Base-by-base conservation (phyloP, 2,888 invertebrate genomes). In the Pyrrhia umbra region DNA sequence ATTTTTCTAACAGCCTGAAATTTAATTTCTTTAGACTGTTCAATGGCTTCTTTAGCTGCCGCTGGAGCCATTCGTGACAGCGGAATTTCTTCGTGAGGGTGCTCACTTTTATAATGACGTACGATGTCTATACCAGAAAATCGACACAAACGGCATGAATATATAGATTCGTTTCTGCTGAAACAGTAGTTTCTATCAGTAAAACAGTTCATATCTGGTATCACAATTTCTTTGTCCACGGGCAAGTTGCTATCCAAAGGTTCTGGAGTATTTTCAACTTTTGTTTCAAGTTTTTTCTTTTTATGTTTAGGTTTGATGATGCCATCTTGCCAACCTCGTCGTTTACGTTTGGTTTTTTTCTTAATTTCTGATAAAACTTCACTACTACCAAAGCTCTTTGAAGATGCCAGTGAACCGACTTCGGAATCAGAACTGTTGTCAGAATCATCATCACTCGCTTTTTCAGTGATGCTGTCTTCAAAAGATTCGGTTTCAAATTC, bases 21-120 rank as follows among this genome's bases (percentile, higher is more conserved):
- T 68, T 95, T 88, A 0, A 90, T 83, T 27, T 89, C 85, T 76
- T 90, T 91, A 20, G 96, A 95, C 81, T 96, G 95, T 63, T 94
- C 90, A 43, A 96, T 95, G 0, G 96, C 96, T 52, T 92, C 87
- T 51, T 90, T 88, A 0, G 97, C 96, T 37, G 94, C 90, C 8
- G 87, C 78, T 1, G 94, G 90, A 9, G 95, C 89, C 71, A 97
- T 89, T 56, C 97, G 92, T 0, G 97, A 96, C 49, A 96, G 92
- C 16, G 96, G 92, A 13, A 96, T 95, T 89, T 97, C 97, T n/a
- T 93, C 91, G 27, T 95, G 95, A 0, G 96, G 95, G 86, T 97
- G 97, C 39, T 89, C 84, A n/a, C 90, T 89, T 77, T 95, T 95
- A 79, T 97, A 97, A 91, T 97, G 97, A 39, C 95, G 92, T 0